Conservation (phyloP, 2,888 invertebrate genomes). For the Brachycybe producta region DNA sequence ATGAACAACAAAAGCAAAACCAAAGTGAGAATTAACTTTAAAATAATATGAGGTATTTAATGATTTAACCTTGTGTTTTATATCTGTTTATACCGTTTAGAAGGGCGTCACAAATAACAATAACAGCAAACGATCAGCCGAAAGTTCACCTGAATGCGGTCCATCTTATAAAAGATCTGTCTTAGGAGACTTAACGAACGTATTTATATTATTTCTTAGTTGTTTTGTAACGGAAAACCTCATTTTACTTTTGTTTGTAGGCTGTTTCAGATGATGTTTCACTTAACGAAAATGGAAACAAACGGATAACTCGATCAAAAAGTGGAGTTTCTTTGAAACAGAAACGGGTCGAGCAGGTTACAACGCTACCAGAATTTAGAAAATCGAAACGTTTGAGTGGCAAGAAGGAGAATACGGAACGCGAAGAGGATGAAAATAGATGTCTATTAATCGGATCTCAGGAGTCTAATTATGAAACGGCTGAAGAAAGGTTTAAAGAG, state of each 20-base stretch:
- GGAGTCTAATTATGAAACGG: slow-evolving; percentile 4
- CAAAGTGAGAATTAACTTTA: no score
- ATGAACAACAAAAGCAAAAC: no score
- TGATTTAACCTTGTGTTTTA: neutral
- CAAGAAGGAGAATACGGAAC: neutral
- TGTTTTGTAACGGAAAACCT: neutral
- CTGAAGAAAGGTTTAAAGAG: neutral
- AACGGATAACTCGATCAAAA: slow-evolving; percentile 5
- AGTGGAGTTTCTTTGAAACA: neutral
- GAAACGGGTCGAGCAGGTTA: neutral
- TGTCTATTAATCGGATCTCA: neutral
- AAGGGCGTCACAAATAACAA: neutral
- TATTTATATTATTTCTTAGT: no score
- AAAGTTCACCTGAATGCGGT: slow-evolving; percentile 16
- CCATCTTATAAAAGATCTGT: slow-evolving; percentile 21
- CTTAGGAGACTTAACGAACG: slow-evolving; percentile 22
- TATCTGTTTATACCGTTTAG: neutral
- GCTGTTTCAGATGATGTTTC: neutral
- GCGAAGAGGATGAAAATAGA: no score
- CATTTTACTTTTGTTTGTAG: neutral
- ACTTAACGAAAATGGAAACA: neutral
- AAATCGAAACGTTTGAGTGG: neutral
- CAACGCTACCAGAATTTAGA: slow-evolving; percentile 1
- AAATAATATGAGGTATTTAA: no score
- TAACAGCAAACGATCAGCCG: slow-evolving; percentile 19